Conservation (phyloP, 1,140 invertebrate species). For the Ceratoteleas bidentatus region DNA sequence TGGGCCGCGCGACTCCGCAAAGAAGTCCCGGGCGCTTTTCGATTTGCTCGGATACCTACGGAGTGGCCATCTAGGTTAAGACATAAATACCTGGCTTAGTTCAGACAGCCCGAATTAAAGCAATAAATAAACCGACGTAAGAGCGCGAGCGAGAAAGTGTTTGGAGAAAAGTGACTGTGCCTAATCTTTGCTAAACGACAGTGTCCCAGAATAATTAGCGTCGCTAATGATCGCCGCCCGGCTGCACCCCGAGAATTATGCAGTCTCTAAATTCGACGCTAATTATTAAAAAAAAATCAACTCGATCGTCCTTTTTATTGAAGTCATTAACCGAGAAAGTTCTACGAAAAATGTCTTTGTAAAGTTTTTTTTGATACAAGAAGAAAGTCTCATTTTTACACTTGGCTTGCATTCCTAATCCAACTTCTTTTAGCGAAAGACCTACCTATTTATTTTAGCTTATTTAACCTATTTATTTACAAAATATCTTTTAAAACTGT, state of each 20-base stretch:
- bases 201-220: conserved; percentile 53
- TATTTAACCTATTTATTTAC: no score
- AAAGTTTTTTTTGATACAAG: no score
- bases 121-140: conserved; percentile 71
- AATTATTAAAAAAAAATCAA: conserved; percentile 18
- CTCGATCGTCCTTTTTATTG: neutral
- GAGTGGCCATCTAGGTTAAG: conserved; percentile 69
- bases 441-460: no score
- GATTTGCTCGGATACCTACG: conserved; percentile 65
- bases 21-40: conserved; percentile 52
- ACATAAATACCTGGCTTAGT: conserved; percentile 73
- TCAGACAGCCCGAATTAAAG: conserved; percentile 71
- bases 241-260: conserved; percentile 25
- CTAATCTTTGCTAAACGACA: conserved; percentile 65
- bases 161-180: conserved; percentile 54
- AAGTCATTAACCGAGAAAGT: no score
- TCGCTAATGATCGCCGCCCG: conserved; percentile 46
- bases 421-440: no score
- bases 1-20: conserved; percentile 34
- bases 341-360: no score
- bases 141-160: conserved; percentile 45
- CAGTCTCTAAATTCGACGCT: neutral
- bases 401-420: no score
- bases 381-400: no score
- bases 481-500: no score